Evolutionary conservation across 2,888 invertebrate species (phyloP).

Genomic region (Drepana falcataria): DNA sequence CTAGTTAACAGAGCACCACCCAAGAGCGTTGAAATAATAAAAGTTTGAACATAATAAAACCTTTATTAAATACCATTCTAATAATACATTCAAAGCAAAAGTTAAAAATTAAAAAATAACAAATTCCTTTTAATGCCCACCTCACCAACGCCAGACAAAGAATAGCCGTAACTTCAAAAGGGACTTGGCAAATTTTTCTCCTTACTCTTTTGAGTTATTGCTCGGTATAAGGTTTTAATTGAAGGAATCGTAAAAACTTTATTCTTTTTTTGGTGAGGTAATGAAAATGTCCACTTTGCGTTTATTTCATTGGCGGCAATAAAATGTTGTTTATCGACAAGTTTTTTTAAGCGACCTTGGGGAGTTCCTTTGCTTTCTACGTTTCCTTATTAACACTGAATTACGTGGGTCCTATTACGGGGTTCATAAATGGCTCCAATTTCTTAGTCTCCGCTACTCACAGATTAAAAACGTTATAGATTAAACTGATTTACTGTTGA

Average conservation of each 20-base stretch:
- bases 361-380: not conserved
- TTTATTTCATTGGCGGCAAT: constrained; percentile 24
- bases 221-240: not conserved
- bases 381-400: not conserved
- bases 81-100: not conserved
- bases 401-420: no score
- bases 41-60: no score
- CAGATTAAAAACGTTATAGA: no score
- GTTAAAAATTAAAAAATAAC: constrained; percentile 1
- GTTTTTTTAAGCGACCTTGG: not conserved
- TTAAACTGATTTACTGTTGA: no score
- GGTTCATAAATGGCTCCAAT: no score
- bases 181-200: not conserved
- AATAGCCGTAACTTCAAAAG: not conserved
- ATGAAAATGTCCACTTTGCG: constrained; percentile 27
- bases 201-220: not conserved
- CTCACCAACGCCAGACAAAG: not conserved
- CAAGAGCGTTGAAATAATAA: no score
- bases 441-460: no score
- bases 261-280: constrained; percentile 18
- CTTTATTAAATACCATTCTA: no score
- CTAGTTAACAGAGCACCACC: no score
- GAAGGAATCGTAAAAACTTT: not conserved
- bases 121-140: not conserved
- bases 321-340: constrained; percentile 14